Evolutionary conservation across 30 jellyfish, hydroid and myxozoan species (phyloP).

Genomic region (Rhopilema esculentum): DNA sequence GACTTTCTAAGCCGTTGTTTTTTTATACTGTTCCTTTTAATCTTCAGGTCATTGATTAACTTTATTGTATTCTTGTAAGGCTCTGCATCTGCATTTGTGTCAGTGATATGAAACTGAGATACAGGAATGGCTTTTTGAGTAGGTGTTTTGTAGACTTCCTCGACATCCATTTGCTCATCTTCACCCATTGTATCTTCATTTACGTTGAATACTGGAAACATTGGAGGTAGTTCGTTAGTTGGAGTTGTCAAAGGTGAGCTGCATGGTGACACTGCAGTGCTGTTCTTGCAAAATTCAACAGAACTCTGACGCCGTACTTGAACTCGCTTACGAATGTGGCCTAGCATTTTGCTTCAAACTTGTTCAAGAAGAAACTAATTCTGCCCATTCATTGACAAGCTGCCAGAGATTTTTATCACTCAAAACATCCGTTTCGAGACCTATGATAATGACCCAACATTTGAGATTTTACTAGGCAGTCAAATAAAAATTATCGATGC

Average conservation of each 20-base stretch:
- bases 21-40: not conserved
- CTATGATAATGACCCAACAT: too few relatives aligned
- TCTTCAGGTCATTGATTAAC: not conserved
- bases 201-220: constrained; percentile 14
- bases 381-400: not conserved
- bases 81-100: not conserved
- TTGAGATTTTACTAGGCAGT: too few relatives aligned
- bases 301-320: constrained; percentile 58
- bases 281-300: constrained; percentile 13
- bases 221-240: constrained; percentile 25
- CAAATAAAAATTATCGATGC: too few relatives aligned
- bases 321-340: constrained; percentile 38
- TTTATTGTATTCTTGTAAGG: not conserved
- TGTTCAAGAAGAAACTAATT: not conserved
- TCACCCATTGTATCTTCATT: not conserved
- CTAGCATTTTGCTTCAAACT: constrained; percentile 20
- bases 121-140: constrained; percentile 65
- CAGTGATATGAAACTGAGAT: not conserved
- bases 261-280: constrained; percentile 30
- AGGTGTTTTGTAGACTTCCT: constrained; percentile 53
- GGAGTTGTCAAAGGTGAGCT: constrained; percentile 64
- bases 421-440: too few relatives aligned
- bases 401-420: not conserved
- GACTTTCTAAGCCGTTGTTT: not conserved
- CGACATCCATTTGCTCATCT: constrained; percentile 52